phyloP scores from a whole-genome alignment of 2,113 vertebrate species.

The Recurvirostra avosetta region DNA sequence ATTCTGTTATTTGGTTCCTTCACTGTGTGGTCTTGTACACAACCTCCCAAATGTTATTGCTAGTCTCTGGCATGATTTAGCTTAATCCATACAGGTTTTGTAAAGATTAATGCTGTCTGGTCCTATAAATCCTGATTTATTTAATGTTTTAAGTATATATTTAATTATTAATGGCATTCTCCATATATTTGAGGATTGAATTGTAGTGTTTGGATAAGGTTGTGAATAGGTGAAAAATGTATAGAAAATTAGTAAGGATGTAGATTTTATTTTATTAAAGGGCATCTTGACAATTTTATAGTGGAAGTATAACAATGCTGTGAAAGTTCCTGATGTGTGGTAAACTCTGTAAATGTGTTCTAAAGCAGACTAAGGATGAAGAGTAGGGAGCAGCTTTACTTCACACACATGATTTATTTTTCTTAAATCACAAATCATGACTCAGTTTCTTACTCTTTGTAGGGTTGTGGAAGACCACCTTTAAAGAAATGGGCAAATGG shows the following conservation, averaged over 20 bases:
- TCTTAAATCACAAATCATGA: not conserved
- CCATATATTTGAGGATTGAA: not conserved
- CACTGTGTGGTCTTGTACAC: not conserved
- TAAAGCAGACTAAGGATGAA: not conserved
- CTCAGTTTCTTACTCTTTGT: not conserved
- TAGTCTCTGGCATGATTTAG: not conserved
- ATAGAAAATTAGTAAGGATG: not conserved
- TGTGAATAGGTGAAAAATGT: not conserved
- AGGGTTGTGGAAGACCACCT: not conserved
- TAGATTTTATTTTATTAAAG: not conserved
- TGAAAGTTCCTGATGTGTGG: not conserved
- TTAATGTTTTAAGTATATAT: not conserved
- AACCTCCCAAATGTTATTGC: rapidly evolving
- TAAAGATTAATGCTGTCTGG: not conserved
- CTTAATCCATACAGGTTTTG: not conserved
- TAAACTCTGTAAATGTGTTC: not conserved
- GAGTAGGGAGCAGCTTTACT: not conserved
- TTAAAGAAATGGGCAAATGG: not conserved
- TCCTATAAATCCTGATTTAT: not conserved
- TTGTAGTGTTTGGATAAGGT: not conserved
- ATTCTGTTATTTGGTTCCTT: not conserved
- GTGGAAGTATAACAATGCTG: not conserved
- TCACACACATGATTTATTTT: not conserved
- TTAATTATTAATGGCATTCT: not conserved
- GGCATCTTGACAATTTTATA: not conserved